Base-by-base conservation (phyloP, 2,888 invertebrate genomes). In the Lithophane ornitopus region DNA sequence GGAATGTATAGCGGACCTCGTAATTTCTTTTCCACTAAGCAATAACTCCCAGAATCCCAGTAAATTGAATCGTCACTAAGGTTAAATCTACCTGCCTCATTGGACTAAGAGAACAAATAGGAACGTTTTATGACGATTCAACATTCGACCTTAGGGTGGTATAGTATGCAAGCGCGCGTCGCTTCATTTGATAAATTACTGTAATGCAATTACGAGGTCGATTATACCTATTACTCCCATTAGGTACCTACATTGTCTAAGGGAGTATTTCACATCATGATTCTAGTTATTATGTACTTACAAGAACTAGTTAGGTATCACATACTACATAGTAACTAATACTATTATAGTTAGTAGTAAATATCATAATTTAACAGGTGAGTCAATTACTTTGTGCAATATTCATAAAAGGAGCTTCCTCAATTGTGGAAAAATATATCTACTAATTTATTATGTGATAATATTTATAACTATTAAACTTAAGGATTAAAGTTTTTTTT, bases 391-490 rank as follows among this genome's bases (percentile, higher is more conserved):
- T 41, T 74, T 49, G 49, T 74, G 74, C 75, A 61, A 41, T 74
- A 74, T 74, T n/a, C 41, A 75, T 74, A 58, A 28, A 58, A 72
- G n/a, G 49, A 74, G 19, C 14, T 19, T 61, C 41, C 11, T n/a
- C 3, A 39, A 28, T 28, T 7, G 22, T 74, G 74, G 46, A 74
- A 74, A 74, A 74, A 74, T 74, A 74, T 34, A 70, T 34, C 22
- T 71, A 70, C 19, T 22, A 11, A 62, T 62, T 26, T 61, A 62
- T 28, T 61, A 69, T 22, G 9, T 41, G 9, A 28, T 41, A 54
- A 16, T 34, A 34, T 71, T 72, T 56, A 70, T 16, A 72, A 8
- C 28, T 72, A 70, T 16, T 54, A 72, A 54, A 71, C 26, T 71
- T 71, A 54, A 8, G 4, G 34, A 44, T 54, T 34, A 72, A 34